phyloP scores from a whole-genome alignment of 2,797 vertebrate genomes.

The Acridotheres tristis region DNA sequence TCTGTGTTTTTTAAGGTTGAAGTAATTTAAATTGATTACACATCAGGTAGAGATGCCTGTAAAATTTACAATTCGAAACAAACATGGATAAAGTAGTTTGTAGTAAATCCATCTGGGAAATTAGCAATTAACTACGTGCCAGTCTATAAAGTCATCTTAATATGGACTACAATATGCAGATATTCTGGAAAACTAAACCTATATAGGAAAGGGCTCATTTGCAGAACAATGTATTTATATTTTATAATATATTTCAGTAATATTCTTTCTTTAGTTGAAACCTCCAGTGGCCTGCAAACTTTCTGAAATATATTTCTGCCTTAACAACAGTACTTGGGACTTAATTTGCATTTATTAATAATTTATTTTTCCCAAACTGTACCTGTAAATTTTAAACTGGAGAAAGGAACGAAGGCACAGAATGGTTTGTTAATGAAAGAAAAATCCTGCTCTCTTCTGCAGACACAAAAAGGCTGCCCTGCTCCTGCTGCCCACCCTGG shows the following conservation, averaged over 20 bases:
- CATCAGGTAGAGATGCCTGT: background rate
- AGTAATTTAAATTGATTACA: background rate
- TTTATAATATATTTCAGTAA: background rate
- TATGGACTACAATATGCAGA: background rate
- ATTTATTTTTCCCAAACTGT: slow-evolving; percentile 11
- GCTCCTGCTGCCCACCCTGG: background rate
- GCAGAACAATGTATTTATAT: background rate
- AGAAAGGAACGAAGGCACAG: background rate
- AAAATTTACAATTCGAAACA: background rate
- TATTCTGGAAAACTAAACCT: background rate
- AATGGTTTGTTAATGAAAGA: background rate
- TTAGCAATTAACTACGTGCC: background rate
- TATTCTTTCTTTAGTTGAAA: background rate
- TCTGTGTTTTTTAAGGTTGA: background rate
- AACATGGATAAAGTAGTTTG: background rate
- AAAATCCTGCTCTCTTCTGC: background rate
- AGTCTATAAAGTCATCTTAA: background rate
- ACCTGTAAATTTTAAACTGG: background rate
- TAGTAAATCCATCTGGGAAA: background rate
- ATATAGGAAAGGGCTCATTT: background rate
- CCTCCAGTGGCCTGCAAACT: background rate
- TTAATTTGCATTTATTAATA: slow-evolving; percentile 58
- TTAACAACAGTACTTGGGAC: background rate
- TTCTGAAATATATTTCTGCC: slow-evolving; percentile 8
- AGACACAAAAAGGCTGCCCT: background rate